Conservation (phyloP, 2,113 vertebrate species). For the Bos taurus region DNA sequence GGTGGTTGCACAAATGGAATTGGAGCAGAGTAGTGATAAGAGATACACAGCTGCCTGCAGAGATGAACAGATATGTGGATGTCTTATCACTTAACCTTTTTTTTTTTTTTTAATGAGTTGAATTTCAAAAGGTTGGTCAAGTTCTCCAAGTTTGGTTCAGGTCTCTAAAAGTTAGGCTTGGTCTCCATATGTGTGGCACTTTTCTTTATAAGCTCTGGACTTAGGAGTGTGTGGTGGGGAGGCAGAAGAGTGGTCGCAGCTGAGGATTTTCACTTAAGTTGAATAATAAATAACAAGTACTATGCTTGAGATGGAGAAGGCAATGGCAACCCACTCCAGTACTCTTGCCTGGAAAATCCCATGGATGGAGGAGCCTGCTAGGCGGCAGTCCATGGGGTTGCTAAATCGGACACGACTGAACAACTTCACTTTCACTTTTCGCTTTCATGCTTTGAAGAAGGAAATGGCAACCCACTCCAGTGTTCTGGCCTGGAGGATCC, state of each 20-base stretch:
- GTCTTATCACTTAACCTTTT: neutral
- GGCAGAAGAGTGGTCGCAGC: neutral
- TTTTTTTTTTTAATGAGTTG: neutral
- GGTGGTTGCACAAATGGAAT: neutral
- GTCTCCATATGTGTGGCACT: neutral
- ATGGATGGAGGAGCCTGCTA: no score
- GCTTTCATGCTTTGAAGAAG: no score
- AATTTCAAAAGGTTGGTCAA: neutral
- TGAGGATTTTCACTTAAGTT: neutral
- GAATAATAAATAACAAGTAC: neutral
- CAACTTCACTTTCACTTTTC: no score
- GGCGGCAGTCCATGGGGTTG: no score
- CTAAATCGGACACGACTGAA: accelerated
- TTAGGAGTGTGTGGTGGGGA: neutral
- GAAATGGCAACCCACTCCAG: no score
- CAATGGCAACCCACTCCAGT: no score
- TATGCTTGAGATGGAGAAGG: neutral
- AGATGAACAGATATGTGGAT: neutral
- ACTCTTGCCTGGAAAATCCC: no score
- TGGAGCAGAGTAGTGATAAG: neutral
- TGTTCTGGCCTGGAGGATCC: no score
- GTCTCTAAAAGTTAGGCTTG: neutral
- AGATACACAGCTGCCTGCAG: neutral
- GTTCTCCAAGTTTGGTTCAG: neutral
- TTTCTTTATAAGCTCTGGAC: neutral